A percentile compares a stretch with the other conserved stretches of the same genome.
Conservation (phyloP, 2,888 invertebrate species). For the Gari tellinella region DNA sequence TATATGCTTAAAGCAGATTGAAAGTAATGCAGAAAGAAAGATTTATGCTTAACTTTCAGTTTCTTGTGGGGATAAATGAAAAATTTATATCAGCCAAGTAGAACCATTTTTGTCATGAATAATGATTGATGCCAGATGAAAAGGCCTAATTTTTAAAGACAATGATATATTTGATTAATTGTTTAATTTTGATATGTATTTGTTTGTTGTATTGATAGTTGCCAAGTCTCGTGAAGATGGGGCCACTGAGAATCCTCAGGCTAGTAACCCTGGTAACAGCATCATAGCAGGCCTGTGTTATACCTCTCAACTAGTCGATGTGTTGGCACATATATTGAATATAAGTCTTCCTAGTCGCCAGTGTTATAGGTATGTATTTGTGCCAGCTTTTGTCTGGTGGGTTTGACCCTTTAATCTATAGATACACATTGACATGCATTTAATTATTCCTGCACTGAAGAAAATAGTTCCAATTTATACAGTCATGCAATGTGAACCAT, state of each 20-base stretch:
- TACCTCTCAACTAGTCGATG: conserved; percentile 92
- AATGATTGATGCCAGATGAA: background rate
- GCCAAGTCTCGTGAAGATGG: conserved; percentile 67
- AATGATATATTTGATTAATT: background rate
- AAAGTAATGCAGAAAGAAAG: too few relatives aligned
- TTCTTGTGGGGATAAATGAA: too few relatives aligned
- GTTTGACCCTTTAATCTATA: too few relatives aligned
- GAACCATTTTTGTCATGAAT: too few relatives aligned
- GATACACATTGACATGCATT: too few relatives aligned
- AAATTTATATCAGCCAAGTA: too few relatives aligned
- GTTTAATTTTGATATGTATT: background rate
- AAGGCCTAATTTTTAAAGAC: background rate
- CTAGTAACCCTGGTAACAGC: conserved; percentile 89
- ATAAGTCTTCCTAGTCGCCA: conserved; percentile 89
- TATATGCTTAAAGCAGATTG: too few relatives aligned
- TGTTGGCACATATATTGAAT: conserved; percentile 93
- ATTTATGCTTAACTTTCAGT: too few relatives aligned
- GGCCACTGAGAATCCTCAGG: conserved; percentile 51
- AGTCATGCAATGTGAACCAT: too few relatives aligned
- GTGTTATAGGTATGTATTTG: conserved; percentile 49
- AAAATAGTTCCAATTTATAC: too few relatives aligned
- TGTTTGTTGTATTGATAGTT: conserved; percentile 16
- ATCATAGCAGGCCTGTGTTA: conserved; percentile 93
- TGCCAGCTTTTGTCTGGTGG: too few relatives aligned
- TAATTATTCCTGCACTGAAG: too few relatives aligned